These are phyloP conservation scores for Halocynthia roretzi DNA, from an alignment of 23 tunicate genomes.

Conservation along the genomic window DNA sequence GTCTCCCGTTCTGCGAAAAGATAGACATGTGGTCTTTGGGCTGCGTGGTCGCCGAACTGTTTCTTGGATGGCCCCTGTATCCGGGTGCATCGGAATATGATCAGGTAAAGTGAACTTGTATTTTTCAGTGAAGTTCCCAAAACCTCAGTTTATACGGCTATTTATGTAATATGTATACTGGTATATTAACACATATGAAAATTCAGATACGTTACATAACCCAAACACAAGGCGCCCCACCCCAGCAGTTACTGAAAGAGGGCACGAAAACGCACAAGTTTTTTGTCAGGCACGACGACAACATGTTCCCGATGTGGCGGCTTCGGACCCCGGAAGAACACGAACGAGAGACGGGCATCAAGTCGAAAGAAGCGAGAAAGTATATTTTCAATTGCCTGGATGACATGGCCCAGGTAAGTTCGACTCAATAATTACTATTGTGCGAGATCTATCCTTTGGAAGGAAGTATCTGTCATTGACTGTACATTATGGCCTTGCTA, in stretches of 20 bases:
- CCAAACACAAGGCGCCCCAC: slow-evolving; percentile 93
- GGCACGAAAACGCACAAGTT: slow-evolving; percentile 89
- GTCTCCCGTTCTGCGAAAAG: slow-evolving; percentile 82
- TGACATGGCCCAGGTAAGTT: slow-evolving; percentile 76
- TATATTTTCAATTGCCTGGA: slow-evolving; percentile 93
- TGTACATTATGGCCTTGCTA: no score
- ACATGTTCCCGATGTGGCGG: slow-evolving; percentile 76
- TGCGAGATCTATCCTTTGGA: no score
- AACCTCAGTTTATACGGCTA: not conserved
- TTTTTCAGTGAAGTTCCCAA: not conserved
- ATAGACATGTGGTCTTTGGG: slow-evolving; percentile 99
- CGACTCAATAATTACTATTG: no score
- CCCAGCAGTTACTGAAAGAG: slow-evolving; percentile 71
- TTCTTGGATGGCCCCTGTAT: slow-evolving; percentile 93
- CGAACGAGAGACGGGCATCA: slow-evolving; percentile 66
- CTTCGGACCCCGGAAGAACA: slow-evolving; percentile 65
- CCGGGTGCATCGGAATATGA: slow-evolving; percentile 97
- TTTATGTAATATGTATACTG: not conserved
- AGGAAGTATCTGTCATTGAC: no score
- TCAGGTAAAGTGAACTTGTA: slow-evolving; percentile 40
- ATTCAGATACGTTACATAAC: slow-evolving; percentile 84
- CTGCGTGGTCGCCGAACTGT: slow-evolving; percentile 94
- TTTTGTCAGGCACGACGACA: slow-evolving; percentile 49
- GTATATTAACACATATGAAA: not conserved
- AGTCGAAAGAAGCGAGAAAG: slow-evolving; percentile 91